Percentiles rank a stretch among this genome's conserved stretches.
phyloP scores from a whole-genome alignment of 2,888 invertebrate genomes.

The Parnassius mnemosyne region DNA sequence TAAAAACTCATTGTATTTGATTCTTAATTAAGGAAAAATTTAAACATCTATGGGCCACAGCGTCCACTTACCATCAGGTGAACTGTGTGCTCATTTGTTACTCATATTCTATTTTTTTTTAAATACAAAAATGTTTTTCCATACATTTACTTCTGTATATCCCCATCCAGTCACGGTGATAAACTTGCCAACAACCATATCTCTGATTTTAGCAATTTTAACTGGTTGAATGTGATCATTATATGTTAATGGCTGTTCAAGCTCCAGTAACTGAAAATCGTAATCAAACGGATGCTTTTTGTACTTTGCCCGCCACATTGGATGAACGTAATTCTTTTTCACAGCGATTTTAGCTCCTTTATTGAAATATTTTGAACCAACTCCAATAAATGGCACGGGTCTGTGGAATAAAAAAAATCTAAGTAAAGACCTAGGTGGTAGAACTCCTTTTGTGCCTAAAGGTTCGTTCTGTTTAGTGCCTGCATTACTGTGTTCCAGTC shows the following conservation, averaged over 20 bases:
- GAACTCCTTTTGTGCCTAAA: no score
- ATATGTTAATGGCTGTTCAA: constrained; percentile 50
- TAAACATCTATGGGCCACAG: no score
- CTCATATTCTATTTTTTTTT: no score
- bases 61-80: no score
- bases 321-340: constrained; percentile 51
- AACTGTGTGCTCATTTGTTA: no score
- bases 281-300: constrained; percentile 70
- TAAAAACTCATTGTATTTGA: no score
- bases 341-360: constrained; percentile 49
- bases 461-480: no score
- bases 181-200: constrained; percentile 67
- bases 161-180: constrained; percentile 66
- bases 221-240: constrained; percentile 59
- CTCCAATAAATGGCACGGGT: constrained; percentile 50
- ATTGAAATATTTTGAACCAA: constrained; percentile 56
- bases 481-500: no score
- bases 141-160: constrained; percentile 65
- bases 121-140: no score
- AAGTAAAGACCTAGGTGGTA: no score
- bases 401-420: constrained; percentile 37
- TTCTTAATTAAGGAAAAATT: no score
- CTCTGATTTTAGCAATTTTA: constrained; percentile 63
- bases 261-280: constrained; percentile 65
- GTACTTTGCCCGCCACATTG: constrained; percentile 49